A percentile compares a stretch with the other conserved stretches of the same genome.
Conservation (phyloP, 2,888 invertebrate species). For the Athripsodes cinereus region DNA sequence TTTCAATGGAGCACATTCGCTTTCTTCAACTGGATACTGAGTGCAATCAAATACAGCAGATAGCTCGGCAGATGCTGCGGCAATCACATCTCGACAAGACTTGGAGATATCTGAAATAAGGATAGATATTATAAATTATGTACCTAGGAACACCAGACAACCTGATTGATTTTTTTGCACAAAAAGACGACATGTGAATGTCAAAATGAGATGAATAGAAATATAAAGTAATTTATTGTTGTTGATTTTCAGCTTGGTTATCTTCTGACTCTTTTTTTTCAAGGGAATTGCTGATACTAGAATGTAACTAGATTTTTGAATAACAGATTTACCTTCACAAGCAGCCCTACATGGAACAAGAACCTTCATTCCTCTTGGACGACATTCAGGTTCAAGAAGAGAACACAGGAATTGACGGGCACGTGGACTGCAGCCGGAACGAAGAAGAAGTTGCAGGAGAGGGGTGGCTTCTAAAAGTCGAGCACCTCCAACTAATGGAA, state of each 20-base stretch:
- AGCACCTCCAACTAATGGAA: constrained; percentile 37
- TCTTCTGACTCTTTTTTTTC: no score
- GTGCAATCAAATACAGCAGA: constrained; percentile 54
- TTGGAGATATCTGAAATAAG: constrained; percentile 52
- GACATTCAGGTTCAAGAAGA: constrained; percentile 61
- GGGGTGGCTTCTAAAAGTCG: constrained; percentile 41
- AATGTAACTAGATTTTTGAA: background rate
- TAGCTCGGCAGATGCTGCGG: constrained; percentile 45
- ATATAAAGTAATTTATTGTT: no score
- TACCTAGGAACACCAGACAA: background rate
- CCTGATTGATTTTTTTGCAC: no score
- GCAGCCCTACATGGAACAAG: constrained; percentile 59
- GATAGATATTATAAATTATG: background rate
- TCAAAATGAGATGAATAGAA: no score
- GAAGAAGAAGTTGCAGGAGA: constrained; percentile 53
- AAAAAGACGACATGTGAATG: no score
- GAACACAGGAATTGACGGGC: constrained; percentile 58
- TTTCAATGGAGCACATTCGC: constrained; percentile 46
- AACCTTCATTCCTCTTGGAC: constrained; percentile 50
- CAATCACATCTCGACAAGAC: constrained; percentile 54
- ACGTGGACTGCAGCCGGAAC: constrained; percentile 59
- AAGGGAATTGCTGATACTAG: no score
- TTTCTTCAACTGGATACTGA: constrained; percentile 50
- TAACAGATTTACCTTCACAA: constrained; percentile 50
- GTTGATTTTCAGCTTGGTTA: no score